These are phyloP conservation scores for Ceratina japonica DNA, from an alignment of 1,140 invertebrate species.

Conservation along the genomic window DNA sequence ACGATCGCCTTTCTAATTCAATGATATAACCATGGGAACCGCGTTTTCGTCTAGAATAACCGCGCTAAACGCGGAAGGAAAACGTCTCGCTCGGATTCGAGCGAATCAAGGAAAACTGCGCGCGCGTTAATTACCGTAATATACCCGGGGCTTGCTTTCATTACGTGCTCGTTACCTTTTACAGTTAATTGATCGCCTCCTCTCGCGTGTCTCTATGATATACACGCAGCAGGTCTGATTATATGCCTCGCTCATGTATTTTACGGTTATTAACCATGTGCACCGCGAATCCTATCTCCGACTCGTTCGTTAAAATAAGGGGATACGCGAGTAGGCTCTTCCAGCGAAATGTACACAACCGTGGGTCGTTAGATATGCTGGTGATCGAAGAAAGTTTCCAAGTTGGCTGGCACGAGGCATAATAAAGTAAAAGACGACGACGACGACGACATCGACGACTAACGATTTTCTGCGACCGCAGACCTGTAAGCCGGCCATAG, in stretches of 20 bases:
- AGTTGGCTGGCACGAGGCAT: background rate
- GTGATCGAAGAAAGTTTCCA: background rate
- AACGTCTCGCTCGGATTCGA: background rate
- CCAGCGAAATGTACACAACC: too few species aligned
- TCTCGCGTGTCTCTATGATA: background rate
- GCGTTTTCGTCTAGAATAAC: background rate
- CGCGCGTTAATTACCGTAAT: background rate
- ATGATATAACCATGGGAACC: conserved; percentile 11
- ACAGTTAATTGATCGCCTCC: background rate
- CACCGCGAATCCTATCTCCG: background rate
- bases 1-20: background rate
- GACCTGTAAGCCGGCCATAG: background rate
- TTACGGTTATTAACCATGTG: background rate
- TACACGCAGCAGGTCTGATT: too few species aligned
- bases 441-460: background rate
- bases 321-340: too few species aligned
- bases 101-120: background rate
- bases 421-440: background rate
- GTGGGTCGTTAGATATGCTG: background rate
- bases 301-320: background rate
- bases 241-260: background rate
- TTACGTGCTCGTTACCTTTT: conserved; percentile 3
- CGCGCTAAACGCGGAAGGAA: conserved; percentile 8
- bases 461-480: conserved; percentile 32
- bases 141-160: background rate